Percentiles rank a stretch among this genome's conserved stretches.
Conservation (phyloP, 1,140 invertebrate genomes). For the Pteromalus puparum region DNA sequence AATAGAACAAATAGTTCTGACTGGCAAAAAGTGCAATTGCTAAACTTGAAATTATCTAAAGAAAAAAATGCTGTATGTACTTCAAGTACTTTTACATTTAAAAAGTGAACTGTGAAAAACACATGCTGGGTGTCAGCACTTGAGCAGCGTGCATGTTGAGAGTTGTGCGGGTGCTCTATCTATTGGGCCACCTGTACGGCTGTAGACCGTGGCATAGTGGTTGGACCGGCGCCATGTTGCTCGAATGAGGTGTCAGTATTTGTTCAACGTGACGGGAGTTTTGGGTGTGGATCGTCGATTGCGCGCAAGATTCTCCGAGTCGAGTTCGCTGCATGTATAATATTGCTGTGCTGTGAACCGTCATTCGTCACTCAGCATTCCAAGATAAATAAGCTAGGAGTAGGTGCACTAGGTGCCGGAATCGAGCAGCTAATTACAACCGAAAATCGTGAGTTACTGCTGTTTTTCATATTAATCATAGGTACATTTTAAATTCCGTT, state of each 20-base stretch:
- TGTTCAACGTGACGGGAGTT: constrained; percentile 73
- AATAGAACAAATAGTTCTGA: too few relatives aligned
- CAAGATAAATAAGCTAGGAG: neutral
- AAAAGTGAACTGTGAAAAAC: neutral
- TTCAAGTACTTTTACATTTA: neutral
- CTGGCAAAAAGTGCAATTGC: too few relatives aligned
- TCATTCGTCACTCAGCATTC: constrained; percentile 29
- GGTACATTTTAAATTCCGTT: neutral
- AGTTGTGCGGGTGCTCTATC: neutral
- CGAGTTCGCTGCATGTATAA: neutral
- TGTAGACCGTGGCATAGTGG: constrained; percentile 43
- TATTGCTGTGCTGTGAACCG: neutral
- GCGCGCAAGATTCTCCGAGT: neutral
- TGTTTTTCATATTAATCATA: neutral
- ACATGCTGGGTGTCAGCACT: neutral
- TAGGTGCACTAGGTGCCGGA: neutral
- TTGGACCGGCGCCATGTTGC: constrained; percentile 72
- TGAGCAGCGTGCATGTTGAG: neutral
- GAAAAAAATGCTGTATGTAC: too few relatives aligned
- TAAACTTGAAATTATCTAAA: too few relatives aligned
- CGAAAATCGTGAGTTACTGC: neutral
- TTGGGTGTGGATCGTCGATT: constrained; percentile 73
- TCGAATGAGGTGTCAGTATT: constrained; percentile 75
- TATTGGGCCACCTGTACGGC: neutral
- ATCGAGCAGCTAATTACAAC: neutral